Base-by-base conservation (phyloP, 1,140 invertebrate genomes). In the Panagrolaimus sp. region DNA sequence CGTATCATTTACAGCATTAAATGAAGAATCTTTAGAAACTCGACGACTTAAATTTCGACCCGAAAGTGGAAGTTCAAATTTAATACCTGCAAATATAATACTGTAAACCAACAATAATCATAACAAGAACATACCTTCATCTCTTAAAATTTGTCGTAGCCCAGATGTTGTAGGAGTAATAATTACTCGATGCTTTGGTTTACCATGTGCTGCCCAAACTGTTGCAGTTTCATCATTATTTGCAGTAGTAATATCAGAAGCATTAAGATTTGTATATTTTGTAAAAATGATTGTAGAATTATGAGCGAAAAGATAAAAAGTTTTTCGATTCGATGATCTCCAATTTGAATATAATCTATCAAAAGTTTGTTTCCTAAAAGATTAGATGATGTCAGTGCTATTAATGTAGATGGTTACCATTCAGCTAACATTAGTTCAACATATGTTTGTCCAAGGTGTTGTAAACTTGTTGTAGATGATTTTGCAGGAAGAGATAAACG, bases 241-340 rank as follows among this genome's bases (percentile, higher is more conserved):
- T 16, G 1, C 16, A 5, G 48, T 51, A 8, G 7, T 20, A 51
- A 8, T 51, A n/a, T n/a, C n/a, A n/a, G n/a, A n/a, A 16, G 9
- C 8, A 20, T 57, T 57, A 20, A 57, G 27, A 57, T 57, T 57
- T 20, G 8, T 11, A 16, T 57, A 57, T 16, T 57, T 57, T 1
- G 51, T 57, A 8, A 57, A 57, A 4, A 57, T 20, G 8, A 57
- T 57, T 11, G 51, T 57, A 2, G 51, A 25, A 27, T 57, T 57
- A 13, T 57, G 51, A 1, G 51, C 51, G 8, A 57, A 57, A 20
- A 57, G 51, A 27, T 57, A 57, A 27, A 57, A 57, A 20, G 51
- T 25, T 4, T 20, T n/a, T 2, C 11, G 11, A 11, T 57, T 8
- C 9, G 20, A 20, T 11, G 9, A 27, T 25, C 27, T 25, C 51